Percentiles rank a stretch among this genome's conserved stretches.
phyloP scores from a whole-genome alignment of 2,797 vertebrate genomes.

The Percopsis omiscomaycus region DNA sequence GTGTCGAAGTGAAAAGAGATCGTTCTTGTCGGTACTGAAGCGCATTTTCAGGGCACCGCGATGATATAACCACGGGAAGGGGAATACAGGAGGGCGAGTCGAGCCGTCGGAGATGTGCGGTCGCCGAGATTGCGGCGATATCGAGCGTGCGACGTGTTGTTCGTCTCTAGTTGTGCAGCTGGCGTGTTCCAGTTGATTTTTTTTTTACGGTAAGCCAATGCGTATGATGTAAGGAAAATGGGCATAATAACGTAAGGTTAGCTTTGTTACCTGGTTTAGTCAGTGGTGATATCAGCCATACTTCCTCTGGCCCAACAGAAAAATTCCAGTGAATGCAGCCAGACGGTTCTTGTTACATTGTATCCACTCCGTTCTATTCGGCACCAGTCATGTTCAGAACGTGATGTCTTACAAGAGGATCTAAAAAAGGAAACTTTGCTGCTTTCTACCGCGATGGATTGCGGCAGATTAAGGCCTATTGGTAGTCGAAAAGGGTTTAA shows the following conservation, averaged over 20 bases:
- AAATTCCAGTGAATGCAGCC: constrained; percentile 55
- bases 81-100: constrained; percentile 39
- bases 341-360: constrained; percentile 49
- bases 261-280: constrained; percentile 15
- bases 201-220: too few relatives aligned
- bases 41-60: constrained; percentile 28
- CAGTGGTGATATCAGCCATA: constrained; percentile 28
- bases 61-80: constrained; percentile 64
- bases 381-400: constrained; percentile 29
- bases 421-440: constrained; percentile 33
- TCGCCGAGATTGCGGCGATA: constrained; percentile 77
- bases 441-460: constrained; percentile 12
- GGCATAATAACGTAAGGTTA: too few relatives aligned
- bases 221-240: too few relatives aligned
- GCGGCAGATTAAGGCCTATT: constrained; percentile 48
- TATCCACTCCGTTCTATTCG: constrained; percentile 29
- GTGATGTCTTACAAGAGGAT: constrained; percentile 5
- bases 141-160: constrained; percentile 56
- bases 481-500: not conserved
- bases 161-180: constrained; percentile 41
- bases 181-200: not conserved
- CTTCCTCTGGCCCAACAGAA: constrained; percentile 43
- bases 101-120: constrained; percentile 72
- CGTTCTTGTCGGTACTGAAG: constrained; percentile 52
- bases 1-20: constrained; percentile 45